Percentiles rank a stretch among this genome's conserved stretches.
phyloP scores from a whole-genome alignment of 2,888 invertebrate species.

The Caenorhabditis doughertyi region DNA sequence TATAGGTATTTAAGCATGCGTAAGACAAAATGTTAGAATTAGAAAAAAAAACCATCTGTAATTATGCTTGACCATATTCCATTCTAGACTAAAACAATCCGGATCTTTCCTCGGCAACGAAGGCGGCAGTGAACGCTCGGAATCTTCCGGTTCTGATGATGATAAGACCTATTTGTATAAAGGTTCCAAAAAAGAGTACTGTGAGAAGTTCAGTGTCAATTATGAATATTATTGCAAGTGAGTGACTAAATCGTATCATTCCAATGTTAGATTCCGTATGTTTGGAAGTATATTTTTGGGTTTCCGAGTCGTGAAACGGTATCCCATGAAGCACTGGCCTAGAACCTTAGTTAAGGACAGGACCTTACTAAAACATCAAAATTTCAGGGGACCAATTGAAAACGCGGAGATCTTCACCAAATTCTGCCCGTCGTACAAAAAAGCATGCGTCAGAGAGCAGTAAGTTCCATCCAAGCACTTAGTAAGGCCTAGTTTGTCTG shows the following conservation, averaged over 20 bases:
- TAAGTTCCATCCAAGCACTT: background rate
- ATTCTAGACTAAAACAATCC: slow-evolving; percentile 69
- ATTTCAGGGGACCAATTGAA: slow-evolving; percentile 54
- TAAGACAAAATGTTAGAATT: too few relatives aligned
- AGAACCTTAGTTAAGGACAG: too few relatives aligned
- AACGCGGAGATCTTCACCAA: slow-evolving; percentile 67
- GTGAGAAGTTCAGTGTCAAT: slow-evolving; percentile 71
- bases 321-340: too few relatives aligned
- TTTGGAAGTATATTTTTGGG: too few relatives aligned
- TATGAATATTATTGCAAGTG: slow-evolving; percentile 72
- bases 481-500: too few relatives aligned
- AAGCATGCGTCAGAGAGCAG: slow-evolving; percentile 45
- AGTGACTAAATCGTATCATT: background rate
- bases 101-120: slow-evolving; percentile 66
- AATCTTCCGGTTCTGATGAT: slow-evolving; percentile 18
- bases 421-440: slow-evolving; percentile 70
- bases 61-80: too few relatives aligned
- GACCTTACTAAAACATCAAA: too few relatives aligned
- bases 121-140: background rate
- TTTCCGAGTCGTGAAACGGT: too few relatives aligned
- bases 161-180: slow-evolving; percentile 65
- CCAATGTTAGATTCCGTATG: too few relatives aligned
- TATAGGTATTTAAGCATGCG: too few relatives aligned
- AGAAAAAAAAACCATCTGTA: too few relatives aligned
- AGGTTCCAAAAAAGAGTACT: slow-evolving; percentile 69